These are phyloP conservation scores for Acanthaster planci DNA, from an alignment of 35 echinoderm and acorn worm species.

Conservation along the genomic window DNA sequence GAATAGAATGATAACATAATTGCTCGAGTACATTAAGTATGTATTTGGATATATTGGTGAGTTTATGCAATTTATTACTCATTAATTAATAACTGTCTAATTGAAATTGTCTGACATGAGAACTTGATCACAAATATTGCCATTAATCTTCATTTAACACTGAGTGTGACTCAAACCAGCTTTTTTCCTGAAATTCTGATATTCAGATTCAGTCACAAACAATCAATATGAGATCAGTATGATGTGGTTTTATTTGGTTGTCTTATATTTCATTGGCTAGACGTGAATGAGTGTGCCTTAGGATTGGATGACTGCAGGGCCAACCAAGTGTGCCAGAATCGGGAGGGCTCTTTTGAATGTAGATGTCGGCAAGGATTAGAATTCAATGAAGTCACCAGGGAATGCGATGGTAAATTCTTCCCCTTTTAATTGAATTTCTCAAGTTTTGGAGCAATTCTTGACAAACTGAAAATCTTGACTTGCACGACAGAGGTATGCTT, in stretches of 20 bases:
- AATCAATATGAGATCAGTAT: not conserved
- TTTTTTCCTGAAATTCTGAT: not conserved
- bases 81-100: no score
- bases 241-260: not conserved
- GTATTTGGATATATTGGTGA: no score
- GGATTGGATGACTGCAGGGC: slow-evolving; percentile 63
- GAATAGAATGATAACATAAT: no score
- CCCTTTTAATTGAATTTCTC: not conserved
- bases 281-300: slow-evolving; percentile 86
- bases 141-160: no score
- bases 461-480: no score
- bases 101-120: no score
- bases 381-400: slow-evolving; percentile 30
- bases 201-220: not conserved
- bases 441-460: no score
- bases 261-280: slow-evolving; percentile 23
- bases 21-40: no score
- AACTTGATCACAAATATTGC: no score
- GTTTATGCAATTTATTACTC: no score
- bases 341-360: slow-evolving; percentile 64
- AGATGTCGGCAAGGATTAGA: slow-evolving; percentile 54
- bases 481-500: no score
- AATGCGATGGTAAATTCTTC: slow-evolving; percentile 57
- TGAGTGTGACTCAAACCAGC: not conserved
- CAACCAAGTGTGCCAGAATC: slow-evolving; percentile 81